phyloP scores from a whole-genome alignment of 1,140 invertebrate genomes.

The Helicoverpa armigera region DNA sequence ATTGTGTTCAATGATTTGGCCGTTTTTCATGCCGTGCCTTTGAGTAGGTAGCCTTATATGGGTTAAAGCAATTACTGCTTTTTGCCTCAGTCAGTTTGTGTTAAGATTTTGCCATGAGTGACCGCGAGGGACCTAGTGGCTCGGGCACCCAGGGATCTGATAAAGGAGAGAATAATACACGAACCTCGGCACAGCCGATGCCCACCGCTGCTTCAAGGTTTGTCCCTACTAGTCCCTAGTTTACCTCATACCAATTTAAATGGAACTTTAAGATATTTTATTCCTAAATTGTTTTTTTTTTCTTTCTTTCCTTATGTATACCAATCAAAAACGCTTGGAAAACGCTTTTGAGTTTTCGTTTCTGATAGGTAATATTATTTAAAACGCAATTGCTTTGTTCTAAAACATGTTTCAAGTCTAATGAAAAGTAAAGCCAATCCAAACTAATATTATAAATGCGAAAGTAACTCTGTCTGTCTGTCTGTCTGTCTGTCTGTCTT shows the following conservation, averaged over 20 bases:
- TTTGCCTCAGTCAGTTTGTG: slow-evolving; percentile 62
- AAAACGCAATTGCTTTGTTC: neutral
- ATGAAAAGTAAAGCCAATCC: too few relatives aligned
- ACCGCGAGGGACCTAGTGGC: slow-evolving; percentile 69
- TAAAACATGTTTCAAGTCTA: too few relatives aligned
- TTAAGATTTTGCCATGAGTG: slow-evolving; percentile 69
- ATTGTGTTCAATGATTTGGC: slow-evolving; percentile 69
- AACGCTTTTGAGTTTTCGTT: neutral
- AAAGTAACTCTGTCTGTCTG: too few relatives aligned
- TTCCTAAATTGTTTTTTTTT: neutral
- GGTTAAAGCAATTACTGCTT: slow-evolving; percentile 66
- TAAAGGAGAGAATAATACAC: slow-evolving; percentile 66
- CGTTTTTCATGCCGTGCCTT: slow-evolving; percentile 71
- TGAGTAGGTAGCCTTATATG: slow-evolving; percentile 73
- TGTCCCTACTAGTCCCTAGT: slow-evolving; percentile 42
- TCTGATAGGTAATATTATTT: neutral
- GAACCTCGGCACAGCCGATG: slow-evolving; percentile 69
- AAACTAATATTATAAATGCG: too few relatives aligned
- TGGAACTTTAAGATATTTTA: neutral
- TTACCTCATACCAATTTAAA: neutral
- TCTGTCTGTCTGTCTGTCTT: too few relatives aligned
- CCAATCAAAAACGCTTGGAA: too few relatives aligned
- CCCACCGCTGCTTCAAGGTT: slow-evolving; percentile 76
- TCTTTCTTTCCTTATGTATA: neutral
- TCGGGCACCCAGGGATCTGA: slow-evolving; percentile 66